These are phyloP conservation scores for Rapana venosa DNA, from an alignment of 2,888 invertebrate genomes.

Conservation along the genomic window DNA sequence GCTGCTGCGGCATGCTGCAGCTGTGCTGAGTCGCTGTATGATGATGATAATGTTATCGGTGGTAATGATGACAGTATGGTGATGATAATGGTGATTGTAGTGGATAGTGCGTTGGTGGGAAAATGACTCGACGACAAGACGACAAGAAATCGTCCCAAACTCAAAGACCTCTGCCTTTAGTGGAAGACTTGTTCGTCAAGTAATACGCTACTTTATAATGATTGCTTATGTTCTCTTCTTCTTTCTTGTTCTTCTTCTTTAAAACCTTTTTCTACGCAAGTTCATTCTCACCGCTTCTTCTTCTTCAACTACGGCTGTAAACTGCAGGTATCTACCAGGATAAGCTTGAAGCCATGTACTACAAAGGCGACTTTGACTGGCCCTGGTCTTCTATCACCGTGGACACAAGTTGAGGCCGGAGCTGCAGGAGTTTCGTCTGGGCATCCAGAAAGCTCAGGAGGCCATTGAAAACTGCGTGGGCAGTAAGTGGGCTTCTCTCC, in stretches of 20 bases:
- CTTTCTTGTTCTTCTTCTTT: no score
- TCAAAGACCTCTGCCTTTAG: neutral
- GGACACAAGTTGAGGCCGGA: slow-evolving; percentile 92
- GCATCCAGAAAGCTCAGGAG: slow-evolving; percentile 95
- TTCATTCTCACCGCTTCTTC: no score
- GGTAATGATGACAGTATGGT: no score
- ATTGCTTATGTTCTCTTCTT: neutral
- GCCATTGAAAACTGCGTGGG: slow-evolving; percentile 95
- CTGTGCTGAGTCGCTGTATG: no score
- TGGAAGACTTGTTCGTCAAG: neutral
- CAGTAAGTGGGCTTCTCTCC: slow-evolving; percentile 69
- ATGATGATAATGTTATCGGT: no score
- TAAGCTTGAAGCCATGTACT: slow-evolving; percentile 95
- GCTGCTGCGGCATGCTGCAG: no score
- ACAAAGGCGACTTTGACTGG: slow-evolving; percentile 95
- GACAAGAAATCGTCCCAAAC: neutral
- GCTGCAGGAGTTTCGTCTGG: slow-evolving; percentile 85
- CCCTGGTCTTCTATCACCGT: slow-evolving; percentile 93
- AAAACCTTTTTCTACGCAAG: no score
- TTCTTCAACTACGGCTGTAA: no score
- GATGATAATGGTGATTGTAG: no score
- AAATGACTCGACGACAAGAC: neutral
- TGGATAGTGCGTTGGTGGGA: no score
- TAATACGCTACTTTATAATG: neutral
- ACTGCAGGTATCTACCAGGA: slow-evolving; percentile 87